Conservation (phyloP, 2,888 invertebrate genomes). For the Campoplex capitator region DNA sequence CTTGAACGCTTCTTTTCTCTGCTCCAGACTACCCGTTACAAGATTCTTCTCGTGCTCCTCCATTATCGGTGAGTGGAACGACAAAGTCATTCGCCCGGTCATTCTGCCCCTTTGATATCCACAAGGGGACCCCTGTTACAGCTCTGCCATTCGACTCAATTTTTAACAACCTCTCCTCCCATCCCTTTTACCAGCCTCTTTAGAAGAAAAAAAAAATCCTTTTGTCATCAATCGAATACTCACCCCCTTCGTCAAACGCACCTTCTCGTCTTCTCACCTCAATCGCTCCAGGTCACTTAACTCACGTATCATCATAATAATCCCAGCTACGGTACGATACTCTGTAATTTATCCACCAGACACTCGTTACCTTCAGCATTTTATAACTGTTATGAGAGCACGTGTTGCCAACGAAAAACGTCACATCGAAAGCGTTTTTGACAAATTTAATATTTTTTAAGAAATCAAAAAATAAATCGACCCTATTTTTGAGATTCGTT, state of each 20-base stretch:
- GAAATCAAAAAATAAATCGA: not conserved
- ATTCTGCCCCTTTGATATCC: constrained; percentile 60
- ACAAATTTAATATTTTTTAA: not conserved
- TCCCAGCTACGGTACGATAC: constrained; percentile 11
- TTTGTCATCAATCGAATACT: constrained; percentile 35
- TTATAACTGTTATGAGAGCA: not conserved
- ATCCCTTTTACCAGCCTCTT: not conserved
- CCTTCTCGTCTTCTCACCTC: constrained; percentile 58
- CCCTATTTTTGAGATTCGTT: too few relatives aligned
- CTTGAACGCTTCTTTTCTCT: constrained; percentile 82
- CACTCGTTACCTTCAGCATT: not conserved
- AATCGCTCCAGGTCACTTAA: constrained; percentile 62
- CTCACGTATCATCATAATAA: constrained; percentile 55
- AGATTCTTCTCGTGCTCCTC: constrained; percentile 79
- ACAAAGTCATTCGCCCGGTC: constrained; percentile 74
- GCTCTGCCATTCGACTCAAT: constrained; percentile 36
- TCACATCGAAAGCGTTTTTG: not conserved
- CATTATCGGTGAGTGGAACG: constrained; percentile 78
- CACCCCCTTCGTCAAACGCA: constrained; percentile 50
- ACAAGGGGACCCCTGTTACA: constrained; percentile 16
- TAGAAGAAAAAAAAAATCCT: not conserved
- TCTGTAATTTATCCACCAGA: constrained; percentile 52
- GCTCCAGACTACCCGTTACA: constrained; percentile 77
- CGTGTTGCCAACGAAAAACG: not conserved
- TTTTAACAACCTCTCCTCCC: constrained; percentile 16